Percentiles rank a stretch among this genome's conserved stretches.
These are phyloP conservation scores for Amphimallon solstitiale DNA, from an alignment of 2,888 invertebrate genomes.

Conservation along the genomic window DNA sequence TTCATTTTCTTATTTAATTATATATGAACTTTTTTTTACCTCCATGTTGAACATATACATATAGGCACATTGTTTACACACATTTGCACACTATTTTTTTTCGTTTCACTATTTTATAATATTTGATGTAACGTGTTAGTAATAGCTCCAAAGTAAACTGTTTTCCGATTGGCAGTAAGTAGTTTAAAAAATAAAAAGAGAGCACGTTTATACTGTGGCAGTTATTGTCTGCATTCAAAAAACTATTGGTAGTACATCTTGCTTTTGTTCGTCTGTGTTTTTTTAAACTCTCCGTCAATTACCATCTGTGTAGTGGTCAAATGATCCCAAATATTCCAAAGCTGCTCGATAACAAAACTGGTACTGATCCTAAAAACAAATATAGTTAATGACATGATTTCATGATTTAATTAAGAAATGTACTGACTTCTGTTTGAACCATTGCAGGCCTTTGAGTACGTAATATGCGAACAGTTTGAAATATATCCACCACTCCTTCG, in stretches of 20 bases:
- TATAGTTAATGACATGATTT: slow-evolving; percentile 8
- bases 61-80: slow-evolving; percentile 62
- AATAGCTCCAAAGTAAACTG: slow-evolving; percentile 46
- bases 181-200: slow-evolving; percentile 52
- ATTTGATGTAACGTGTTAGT: slow-evolving; percentile 47
- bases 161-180: slow-evolving; percentile 51
- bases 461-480: slow-evolving; percentile 98
- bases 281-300: slow-evolving; percentile 39
- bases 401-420: not conserved
- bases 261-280: slow-evolving; percentile 17
- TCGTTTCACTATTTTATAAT: slow-evolving; percentile 41
- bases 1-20: slow-evolving; percentile 39
- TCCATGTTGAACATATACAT: slow-evolving; percentile 51
- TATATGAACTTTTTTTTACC: slow-evolving; percentile 42
- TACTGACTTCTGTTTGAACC: slow-evolving; percentile 96
- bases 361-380: slow-evolving; percentile 86
- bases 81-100: slow-evolving; percentile 57
- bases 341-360: slow-evolving; percentile 99
- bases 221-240: slow-evolving; percentile 56
- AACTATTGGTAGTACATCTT: slow-evolving; percentile 36
- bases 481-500: slow-evolving; percentile 98
- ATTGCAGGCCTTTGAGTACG: slow-evolving; percentile 98
- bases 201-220: slow-evolving; percentile 51
- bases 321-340: slow-evolving; percentile 97
- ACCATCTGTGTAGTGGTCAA: slow-evolving; percentile 95